A percentile compares a stretch with the other conserved stretches of the same genome.
phyloP scores from a whole-genome alignment of 2,113 vertebrate genomes.

The Anguilla japonica region DNA sequence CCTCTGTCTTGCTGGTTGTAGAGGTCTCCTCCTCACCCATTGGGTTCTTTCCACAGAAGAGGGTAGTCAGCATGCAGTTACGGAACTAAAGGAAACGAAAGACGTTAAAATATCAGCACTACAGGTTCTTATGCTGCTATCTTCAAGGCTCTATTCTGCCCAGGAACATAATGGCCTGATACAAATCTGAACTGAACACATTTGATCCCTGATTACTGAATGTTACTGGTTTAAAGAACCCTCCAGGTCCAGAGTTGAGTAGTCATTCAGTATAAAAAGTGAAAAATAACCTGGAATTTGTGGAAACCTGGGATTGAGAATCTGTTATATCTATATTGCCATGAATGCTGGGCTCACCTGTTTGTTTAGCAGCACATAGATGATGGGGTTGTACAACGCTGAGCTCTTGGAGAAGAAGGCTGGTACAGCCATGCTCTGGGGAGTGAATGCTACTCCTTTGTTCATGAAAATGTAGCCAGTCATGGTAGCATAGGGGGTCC shows the following conservation, averaged over 20 bases:
- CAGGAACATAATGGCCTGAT: neutral
- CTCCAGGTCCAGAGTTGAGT: neutral
- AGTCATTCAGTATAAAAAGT: neutral
- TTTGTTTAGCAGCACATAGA: slow-evolving; percentile 74
- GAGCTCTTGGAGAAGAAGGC: slow-evolving; percentile 82
- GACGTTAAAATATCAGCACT: neutral
- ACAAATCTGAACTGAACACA: neutral
- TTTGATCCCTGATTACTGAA: neutral
- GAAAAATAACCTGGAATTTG: too few species aligned
- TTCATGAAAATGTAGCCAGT: slow-evolving; percentile 80
- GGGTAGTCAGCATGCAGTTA: slow-evolving; percentile 78
- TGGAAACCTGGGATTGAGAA: neutral
- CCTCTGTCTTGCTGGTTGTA: slow-evolving; percentile 80
- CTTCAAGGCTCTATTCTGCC: neutral
- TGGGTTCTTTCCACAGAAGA: slow-evolving; percentile 77
- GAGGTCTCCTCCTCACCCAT: slow-evolving; percentile 73
- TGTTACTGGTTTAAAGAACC: neutral
- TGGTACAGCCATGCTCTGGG: slow-evolving; percentile 68
- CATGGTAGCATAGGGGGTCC: slow-evolving; percentile 70
- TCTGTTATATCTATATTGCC: neutral
- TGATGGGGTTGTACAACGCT: slow-evolving; percentile 68
- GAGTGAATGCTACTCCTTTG: slow-evolving; percentile 69
- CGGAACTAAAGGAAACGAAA: slow-evolving; percentile 67
- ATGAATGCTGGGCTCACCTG: slow-evolving; percentile 61
- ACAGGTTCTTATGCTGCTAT: neutral